Evolutionary conservation across 2,888 invertebrate species (phyloP).

Genomic region (Theristus sp.): DNA sequence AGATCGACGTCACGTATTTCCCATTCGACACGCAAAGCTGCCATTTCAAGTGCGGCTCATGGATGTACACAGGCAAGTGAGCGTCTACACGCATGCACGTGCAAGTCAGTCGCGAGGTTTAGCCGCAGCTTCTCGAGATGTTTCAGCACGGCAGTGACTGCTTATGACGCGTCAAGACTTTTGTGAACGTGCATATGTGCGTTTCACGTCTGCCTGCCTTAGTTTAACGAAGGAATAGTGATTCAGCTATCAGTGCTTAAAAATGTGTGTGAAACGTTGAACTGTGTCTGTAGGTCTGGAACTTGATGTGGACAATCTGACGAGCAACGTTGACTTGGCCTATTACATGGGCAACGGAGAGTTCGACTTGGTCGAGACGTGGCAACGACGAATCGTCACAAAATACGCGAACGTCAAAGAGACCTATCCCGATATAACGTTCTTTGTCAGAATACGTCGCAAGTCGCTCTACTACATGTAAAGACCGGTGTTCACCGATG

Average conservation of each 20-base stretch:
- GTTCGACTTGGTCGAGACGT: slow-evolving; percentile 38
- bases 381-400: slow-evolving; percentile 35
- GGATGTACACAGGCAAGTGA: too few species aligned
- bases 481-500: background rate
- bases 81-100: too few species aligned
- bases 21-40: slow-evolving; percentile 42
- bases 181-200: too few species aligned
- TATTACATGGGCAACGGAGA: slow-evolving; percentile 41
- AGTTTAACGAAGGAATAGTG: too few species aligned
- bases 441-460: slow-evolving; percentile 37
- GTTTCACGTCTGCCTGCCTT: too few species aligned
- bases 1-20: slow-evolving; percentile 40
- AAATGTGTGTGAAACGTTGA: too few species aligned
- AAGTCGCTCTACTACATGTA: slow-evolving; percentile 34
- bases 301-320: slow-evolving; percentile 29
- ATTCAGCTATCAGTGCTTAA: too few species aligned
- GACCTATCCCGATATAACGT: slow-evolving; percentile 41
- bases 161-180: too few species aligned
- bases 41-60: slow-evolving; percentile 39
- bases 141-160: too few species aligned
- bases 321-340: slow-evolving; percentile 34
- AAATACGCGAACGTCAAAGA: slow-evolving; percentile 38
- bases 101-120: too few species aligned
- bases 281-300: slow-evolving; percentile 22
- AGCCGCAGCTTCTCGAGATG: too few species aligned